Evolutionary conservation across 2,797 vertebrate genomes (phyloP).

Genomic region (Microhierax caerulescens): DNA sequence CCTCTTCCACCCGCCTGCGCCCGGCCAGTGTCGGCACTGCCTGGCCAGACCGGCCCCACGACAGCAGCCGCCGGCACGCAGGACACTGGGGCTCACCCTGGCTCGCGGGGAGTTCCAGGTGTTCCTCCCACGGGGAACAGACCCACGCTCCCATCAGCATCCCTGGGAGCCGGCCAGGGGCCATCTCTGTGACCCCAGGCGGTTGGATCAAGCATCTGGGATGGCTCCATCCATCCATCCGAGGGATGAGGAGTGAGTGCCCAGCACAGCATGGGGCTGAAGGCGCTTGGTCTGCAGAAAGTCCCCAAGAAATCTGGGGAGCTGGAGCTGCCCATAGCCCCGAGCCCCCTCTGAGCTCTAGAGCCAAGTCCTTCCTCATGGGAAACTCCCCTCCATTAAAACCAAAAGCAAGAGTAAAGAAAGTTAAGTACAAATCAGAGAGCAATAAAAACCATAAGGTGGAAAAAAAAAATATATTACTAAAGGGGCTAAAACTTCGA

Average conservation of each 20-base stretch:
- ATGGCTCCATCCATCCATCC: background rate
- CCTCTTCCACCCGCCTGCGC: background rate
- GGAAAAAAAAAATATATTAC: slow-evolving; percentile 29
- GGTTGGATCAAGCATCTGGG: background rate
- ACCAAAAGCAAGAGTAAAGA: slow-evolving; percentile 21
- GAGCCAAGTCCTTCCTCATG: background rate
- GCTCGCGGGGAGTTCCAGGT: accelerated
- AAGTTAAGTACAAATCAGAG: slow-evolving; percentile 58
- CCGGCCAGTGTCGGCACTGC: background rate
- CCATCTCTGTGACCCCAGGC: accelerated
- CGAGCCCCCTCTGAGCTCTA: background rate
- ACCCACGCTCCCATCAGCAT: background rate
- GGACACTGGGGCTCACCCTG: background rate
- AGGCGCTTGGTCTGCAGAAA: background rate
- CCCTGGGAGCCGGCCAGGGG: background rate
- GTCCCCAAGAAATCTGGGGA: background rate
- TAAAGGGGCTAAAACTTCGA: slow-evolving; percentile 46
- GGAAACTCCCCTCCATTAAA: background rate
- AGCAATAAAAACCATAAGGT: slow-evolving; percentile 20
- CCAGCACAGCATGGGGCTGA: accelerated
- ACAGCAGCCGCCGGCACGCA: accelerated
- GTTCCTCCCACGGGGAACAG: background rate
- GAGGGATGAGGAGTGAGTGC: accelerated
- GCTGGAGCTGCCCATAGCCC: background rate
- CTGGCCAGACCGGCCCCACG: accelerated